Evolutionary conservation across 2,888 invertebrate species (phyloP).

Genomic region (Phaonia tiefii): DNA sequence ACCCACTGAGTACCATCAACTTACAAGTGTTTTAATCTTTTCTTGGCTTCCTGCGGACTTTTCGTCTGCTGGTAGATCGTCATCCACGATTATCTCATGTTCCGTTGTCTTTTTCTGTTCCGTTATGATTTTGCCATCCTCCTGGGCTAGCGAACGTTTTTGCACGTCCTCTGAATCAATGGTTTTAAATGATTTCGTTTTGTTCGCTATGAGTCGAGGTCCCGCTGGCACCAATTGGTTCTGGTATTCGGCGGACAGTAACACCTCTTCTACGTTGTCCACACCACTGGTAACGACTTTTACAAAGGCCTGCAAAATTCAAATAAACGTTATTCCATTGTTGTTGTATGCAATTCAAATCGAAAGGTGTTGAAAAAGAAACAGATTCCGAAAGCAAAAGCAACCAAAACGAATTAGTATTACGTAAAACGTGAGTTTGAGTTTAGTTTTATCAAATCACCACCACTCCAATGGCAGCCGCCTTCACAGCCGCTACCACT

Average conservation of each 20-base stretch:
- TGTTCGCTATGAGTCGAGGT: slow-evolving; percentile 88
- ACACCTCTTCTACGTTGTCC: slow-evolving; percentile 87
- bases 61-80: slow-evolving; percentile 87
- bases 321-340: slow-evolving; percentile 29
- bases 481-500: slow-evolving; percentile 41
- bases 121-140: slow-evolving; percentile 92
- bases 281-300: slow-evolving; percentile 85
- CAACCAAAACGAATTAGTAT: slow-evolving; percentile 33
- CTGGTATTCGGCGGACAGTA: slow-evolving; percentile 84
- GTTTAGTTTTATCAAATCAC: slow-evolving; percentile 49
- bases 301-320: slow-evolving; percentile 85
- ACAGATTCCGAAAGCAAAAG: slow-evolving; percentile 16
- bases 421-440: slow-evolving; percentile 52
- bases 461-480: neutral
- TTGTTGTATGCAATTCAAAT: slow-evolving; percentile 33
- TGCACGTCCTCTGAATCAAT: slow-evolving; percentile 92
- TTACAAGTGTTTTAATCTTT: slow-evolving; percentile 77
- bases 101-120: slow-evolving; percentile 91
- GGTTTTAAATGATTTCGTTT: slow-evolving; percentile 88
- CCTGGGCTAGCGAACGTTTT: slow-evolving; percentile 88
- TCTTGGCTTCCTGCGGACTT: slow-evolving; percentile 75
- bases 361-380: slow-evolving; percentile 54
- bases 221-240: slow-evolving; percentile 85
- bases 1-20: slow-evolving; percentile 48
- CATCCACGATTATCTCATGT: slow-evolving; percentile 91